Evolutionary conservation across 2,797 vertebrate genomes (phyloP).

Genomic region (Ficedula albicollis): DNA sequence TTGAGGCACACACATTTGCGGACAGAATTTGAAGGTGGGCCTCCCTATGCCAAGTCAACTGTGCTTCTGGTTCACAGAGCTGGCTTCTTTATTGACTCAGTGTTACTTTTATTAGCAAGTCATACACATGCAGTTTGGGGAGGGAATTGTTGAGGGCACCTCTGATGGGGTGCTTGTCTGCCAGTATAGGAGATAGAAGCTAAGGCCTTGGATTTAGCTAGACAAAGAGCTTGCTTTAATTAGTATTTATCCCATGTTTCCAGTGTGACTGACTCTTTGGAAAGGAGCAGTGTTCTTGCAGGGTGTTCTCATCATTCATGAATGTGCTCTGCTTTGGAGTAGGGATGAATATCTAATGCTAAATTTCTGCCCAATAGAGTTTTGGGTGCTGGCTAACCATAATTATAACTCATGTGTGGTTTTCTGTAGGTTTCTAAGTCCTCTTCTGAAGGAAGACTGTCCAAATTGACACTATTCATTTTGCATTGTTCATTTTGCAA

Average conservation of each 20-base stretch:
- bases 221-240: not conserved
- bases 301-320: not conserved
- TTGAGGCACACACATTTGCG: not conserved
- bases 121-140: rapidly evolving
- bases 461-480: not conserved
- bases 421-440: not conserved
- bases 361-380: not conserved
- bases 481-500: not conserved
- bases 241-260: not conserved
- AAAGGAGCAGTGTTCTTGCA: not conserved
- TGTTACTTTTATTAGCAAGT: not conserved
- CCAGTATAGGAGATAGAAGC: not conserved
- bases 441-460: not conserved
- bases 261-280: not conserved
- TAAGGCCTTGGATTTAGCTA: not conserved
- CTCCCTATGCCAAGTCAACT: not conserved
- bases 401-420: not conserved
- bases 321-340: not conserved
- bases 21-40: not conserved
- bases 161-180: not conserved
- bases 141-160: not conserved
- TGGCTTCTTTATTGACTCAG: not conserved
- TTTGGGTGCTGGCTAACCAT: not conserved
- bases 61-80: not conserved
- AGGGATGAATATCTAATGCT: not conserved